Evolutionary conservation across 2,797 vertebrate species (phyloP), one percentile per base, ranked within the genome.

Genomic region (Poeciliopsis paucimaculata): DNA sequence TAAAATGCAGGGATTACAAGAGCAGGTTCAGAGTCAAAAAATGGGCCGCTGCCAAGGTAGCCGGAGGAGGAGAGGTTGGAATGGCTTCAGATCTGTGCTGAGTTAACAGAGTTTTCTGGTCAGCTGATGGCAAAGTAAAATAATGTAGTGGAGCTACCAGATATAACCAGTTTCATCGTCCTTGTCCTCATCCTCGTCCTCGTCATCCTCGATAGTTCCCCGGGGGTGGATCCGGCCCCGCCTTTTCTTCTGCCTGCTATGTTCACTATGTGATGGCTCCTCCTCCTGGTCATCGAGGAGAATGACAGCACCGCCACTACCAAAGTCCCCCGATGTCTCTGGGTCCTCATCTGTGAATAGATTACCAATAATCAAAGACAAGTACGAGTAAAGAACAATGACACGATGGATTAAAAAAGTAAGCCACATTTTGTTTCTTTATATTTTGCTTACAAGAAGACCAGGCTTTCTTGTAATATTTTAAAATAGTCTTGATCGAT

Each of bases 301-400:
- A 75, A 98, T 95, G 88, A 98, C 97, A 0, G 89, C 93, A 0
- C 97, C 96, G 0, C 98, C 98, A 0, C 98, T 99, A 90, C 98
- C 98, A 23, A 98, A 98, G 87, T 99, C 98, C 72, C 98, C 98
- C 2, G 98, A 99, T 47, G 96, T 97, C 93, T 99, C 98, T 90
- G 97, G 97, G 77, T 99, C 98, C 91, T 98, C 98, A 79, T 98
- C 98, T 98, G 92, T 2, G 36, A 62, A 77, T 23, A 81, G 23
- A 75, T 3, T 34, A 26, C 62, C 39, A 84, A 26, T 57, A 76
- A 76, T 75, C 62, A 85, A 0, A 45, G 20, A 82, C 3, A 68
- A 57, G 18, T 3, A 46, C 11, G 23, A 43, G 8, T 28, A 39
- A 72, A 70, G 43, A 45, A 36, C 28, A 64, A 13, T 6, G 36